These are phyloP conservation scores for Melanotus villosus DNA, from an alignment of 2,888 invertebrate species.

Conservation along the genomic window DNA sequence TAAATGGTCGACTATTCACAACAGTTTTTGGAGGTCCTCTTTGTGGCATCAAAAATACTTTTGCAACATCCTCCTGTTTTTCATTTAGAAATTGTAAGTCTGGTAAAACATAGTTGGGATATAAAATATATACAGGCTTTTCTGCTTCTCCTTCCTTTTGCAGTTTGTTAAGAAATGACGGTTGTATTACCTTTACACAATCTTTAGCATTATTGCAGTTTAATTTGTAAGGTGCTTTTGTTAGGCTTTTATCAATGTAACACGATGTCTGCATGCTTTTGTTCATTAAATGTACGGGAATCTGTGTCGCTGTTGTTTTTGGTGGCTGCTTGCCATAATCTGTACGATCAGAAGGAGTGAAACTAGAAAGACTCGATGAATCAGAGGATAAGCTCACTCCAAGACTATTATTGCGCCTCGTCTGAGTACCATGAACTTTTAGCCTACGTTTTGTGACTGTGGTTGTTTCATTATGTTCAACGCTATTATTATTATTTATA, in stretches of 20 bases:
- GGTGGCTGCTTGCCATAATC: conserved; percentile 6
- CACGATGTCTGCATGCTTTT: conserved; percentile 83
- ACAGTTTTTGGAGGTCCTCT: conserved; percentile 66
- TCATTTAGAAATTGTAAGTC: conserved; percentile 85
- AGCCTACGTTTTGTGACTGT: conserved; percentile 41
- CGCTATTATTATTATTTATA: conserved; percentile 70
- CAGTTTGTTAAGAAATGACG: conserved; percentile 79
- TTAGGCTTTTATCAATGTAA: conserved; percentile 65
- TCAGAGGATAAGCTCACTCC: conserved; percentile 51
- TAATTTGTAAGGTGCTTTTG: conserved; percentile 60
- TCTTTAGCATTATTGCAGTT: conserved; percentile 61
- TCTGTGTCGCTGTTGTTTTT: conserved; percentile 45
- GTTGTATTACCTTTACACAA: conserved; percentile 76
- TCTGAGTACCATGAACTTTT: conserved; percentile 56
- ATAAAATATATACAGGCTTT: conserved; percentile 90
- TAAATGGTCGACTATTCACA: conserved; percentile 76
- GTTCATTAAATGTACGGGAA: conserved; percentile 75
- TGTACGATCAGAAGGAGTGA: conserved; percentile 28
- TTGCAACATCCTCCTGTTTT: conserved; percentile 68
- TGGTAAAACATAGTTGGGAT: conserved; percentile 92
- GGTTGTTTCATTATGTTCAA: conserved; percentile 62
- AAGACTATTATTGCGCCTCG: conserved; percentile 51
- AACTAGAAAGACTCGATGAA: conserved; percentile 44
- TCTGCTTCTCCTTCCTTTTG: conserved; percentile 69
- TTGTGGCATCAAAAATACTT: conserved; percentile 83